phyloP scores from a whole-genome alignment of 2,888 invertebrate species.

The Noctua fimbriata region DNA sequence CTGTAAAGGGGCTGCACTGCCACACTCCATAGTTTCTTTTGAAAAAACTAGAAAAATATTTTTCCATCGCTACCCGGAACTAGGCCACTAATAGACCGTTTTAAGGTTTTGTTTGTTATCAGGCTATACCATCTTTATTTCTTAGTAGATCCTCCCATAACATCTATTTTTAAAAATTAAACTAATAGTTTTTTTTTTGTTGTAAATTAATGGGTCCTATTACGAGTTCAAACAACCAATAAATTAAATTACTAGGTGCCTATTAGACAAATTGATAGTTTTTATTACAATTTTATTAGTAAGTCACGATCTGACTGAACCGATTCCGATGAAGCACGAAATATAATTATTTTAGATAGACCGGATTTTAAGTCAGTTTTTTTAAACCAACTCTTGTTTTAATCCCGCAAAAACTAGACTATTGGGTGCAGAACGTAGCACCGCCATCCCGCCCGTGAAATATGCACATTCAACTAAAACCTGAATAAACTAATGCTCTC shows the following conservation, averaged over 20 bases:
- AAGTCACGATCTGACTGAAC: constrained; percentile 37
- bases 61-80: neutral
- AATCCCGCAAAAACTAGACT: neutral
- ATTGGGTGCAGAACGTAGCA: neutral
- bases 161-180: neutral
- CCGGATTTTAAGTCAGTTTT: neutral
- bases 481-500: neutral
- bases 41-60: neutral
- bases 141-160: neutral
- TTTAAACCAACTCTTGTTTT: neutral
- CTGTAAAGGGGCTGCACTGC: neutral
- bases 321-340: constrained; percentile 1
- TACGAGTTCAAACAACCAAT: constrained; percentile 9
- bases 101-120: neutral
- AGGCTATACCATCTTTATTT: too few species aligned
- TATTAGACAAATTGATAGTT: constrained; percentile 17
- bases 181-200: constrained; percentile 13
- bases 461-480: neutral
- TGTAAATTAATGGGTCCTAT: neutral
- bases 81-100: neutral
- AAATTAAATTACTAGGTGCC: constrained; percentile 20
- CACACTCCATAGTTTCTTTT: neutral
- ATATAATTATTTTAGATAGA: neutral
- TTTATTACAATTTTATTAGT: constrained; percentile 24
- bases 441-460: neutral